Conservation (phyloP, 2,797 vertebrate species). For the Florisuga fusca region DNA sequence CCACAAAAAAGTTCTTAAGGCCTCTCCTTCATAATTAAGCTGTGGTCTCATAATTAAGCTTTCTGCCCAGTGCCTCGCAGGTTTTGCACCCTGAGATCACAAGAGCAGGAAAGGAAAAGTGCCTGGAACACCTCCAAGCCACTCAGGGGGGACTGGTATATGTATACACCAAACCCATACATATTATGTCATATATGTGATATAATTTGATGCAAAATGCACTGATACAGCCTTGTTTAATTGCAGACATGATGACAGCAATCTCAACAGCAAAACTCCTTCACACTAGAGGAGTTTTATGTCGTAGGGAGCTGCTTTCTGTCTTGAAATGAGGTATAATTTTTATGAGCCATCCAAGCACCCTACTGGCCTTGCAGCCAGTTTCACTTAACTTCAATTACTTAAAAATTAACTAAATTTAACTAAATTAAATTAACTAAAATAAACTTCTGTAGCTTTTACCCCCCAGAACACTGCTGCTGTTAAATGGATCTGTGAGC, state of each 20-base stretch:
- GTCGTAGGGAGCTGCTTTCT: not conserved
- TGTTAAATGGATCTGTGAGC: not conserved
- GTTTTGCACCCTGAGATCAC: not conserved
- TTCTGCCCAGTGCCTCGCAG: not conserved
- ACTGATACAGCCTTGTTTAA: not conserved
- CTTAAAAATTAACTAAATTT: no score
- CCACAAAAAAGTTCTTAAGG: not conserved
- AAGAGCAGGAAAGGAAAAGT: not conserved
- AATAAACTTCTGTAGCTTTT: not conserved
- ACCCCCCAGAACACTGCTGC: not conserved
- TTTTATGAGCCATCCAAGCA: not conserved
- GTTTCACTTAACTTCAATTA: not conserved
- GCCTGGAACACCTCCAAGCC: not conserved
- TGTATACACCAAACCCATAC: no score
- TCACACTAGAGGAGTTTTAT: not conserved
- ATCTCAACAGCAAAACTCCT: not conserved
- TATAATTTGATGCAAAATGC: not conserved
- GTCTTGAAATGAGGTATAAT: fast-evolving
- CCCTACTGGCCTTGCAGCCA: not conserved
- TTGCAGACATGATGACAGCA: fast-evolving
- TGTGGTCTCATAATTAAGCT: not conserved
- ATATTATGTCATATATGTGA: no score
- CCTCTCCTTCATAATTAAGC: not conserved
- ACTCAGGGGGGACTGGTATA: not conserved
- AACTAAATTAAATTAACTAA: no score